These are phyloP conservation scores for Eira barbara DNA, from an alignment of 2,113 vertebrate species.

Conservation along the genomic window DNA sequence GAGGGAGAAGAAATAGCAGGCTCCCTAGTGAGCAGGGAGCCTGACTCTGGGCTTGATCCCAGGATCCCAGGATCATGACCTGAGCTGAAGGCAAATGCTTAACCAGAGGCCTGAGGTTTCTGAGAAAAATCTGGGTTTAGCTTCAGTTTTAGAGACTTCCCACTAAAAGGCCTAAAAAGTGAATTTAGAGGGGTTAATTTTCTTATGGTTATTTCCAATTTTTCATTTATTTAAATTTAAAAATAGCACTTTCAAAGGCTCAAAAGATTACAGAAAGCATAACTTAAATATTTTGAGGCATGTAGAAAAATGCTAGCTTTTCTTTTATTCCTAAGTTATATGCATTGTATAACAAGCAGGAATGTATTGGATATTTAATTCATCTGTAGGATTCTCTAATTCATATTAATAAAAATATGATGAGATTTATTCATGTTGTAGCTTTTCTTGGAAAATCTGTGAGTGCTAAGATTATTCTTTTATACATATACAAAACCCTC, in stretches of 20 bases:
- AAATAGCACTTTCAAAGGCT: background rate
- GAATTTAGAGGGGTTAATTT: background rate
- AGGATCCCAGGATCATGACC: too few relatives aligned
- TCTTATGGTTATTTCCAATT: background rate
- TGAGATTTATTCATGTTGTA: background rate
- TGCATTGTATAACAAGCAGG: background rate
- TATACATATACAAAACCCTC: constrained; percentile 5
- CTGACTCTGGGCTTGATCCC: too few relatives aligned
- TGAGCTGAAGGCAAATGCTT: too few relatives aligned
- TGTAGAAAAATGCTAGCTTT: background rate
- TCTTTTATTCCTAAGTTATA: background rate
- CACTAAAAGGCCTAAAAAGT: background rate
- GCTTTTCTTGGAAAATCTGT: constrained; percentile 37
- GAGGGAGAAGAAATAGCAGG: too few relatives aligned
- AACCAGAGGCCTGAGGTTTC: background rate
- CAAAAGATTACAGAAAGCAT: background rate
- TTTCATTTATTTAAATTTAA: constrained; percentile 15
- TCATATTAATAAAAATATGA: constrained; percentile 50
- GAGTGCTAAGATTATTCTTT: constrained; percentile 29
- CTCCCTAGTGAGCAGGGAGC: too few relatives aligned
- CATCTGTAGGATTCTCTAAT: background rate
- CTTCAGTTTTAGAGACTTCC: background rate
- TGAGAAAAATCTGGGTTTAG: background rate
- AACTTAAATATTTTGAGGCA: constrained; percentile 14
- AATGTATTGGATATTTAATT: constrained; percentile 32